Evolutionary conservation across 1,140 invertebrate genomes (phyloP), one percentile per base, ranked within the genome.

Genomic region (Halictus rubicundus): DNA sequence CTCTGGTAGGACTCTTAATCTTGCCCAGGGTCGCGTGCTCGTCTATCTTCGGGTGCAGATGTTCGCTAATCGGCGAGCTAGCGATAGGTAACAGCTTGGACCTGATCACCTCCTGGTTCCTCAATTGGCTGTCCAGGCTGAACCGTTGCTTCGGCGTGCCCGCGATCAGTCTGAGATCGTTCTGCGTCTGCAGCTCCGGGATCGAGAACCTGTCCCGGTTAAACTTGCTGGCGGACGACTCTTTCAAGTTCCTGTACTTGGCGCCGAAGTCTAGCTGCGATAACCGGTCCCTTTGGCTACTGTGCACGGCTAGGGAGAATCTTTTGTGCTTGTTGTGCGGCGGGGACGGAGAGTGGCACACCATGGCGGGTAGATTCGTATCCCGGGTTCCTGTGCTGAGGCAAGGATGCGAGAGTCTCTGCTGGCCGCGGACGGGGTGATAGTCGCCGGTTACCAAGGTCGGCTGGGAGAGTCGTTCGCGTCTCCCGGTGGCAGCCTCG

Each of bases 201-300:
- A 92, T 92, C 0, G 92, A 92, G 60, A 90, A 92, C 37, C 92
- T 74, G 19, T 92, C 92, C 0, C 92, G 86, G 70, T 91, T 92
- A 63, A 91, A 91, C 61, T 92, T 91, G 0, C 74, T 84, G n/a
- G 72, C 60, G 1, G 83, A 46, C 0, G 72, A 80, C 9, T 83
- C 84, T 5, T 83, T 82, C 39, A 86, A 63, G 4, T 72, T 79
- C 19, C 84, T 77, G 60, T 89, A 91, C 69, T 88, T 89, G 9
- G 87, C 83, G 0, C 91, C 91, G 59, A 92, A 89, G 59, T 92
- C 92, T 1, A 92, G 64, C 63, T 90, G 89, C 0, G 90, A 89
- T 14, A 92, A n/a, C 16, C 90, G 86, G n/a, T 92, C 92, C 1
- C 90, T 87, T n/a, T 91, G 87, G 10, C 72, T 88, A 0, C 71